Evolutionary conservation across 2,797 vertebrate genomes (phyloP).

Genomic region (Acanthiza pusilla): DNA sequence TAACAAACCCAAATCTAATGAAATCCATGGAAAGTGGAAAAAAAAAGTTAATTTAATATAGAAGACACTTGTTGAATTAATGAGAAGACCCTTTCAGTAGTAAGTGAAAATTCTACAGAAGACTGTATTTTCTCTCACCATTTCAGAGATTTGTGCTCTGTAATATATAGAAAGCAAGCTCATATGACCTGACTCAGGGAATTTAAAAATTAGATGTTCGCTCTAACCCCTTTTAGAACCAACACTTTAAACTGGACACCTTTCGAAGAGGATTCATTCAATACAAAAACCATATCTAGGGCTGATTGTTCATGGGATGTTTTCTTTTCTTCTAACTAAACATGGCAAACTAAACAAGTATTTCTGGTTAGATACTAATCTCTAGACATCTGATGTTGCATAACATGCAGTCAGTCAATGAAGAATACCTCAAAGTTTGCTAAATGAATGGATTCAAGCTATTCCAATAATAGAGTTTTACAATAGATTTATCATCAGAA

Average conservation of each 20-base stretch:
- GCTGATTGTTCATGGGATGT: background rate
- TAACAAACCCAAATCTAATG: background rate
- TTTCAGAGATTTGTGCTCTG: background rate
- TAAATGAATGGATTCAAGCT: background rate
- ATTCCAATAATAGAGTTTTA: background rate
- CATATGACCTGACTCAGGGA: accelerated
- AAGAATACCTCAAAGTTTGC: background rate
- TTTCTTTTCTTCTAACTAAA: background rate
- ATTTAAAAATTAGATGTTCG: background rate
- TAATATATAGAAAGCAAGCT: background rate
- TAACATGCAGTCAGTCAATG: background rate
- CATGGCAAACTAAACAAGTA: background rate
- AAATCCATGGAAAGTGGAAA: background rate
- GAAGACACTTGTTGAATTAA: background rate
- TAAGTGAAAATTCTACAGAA: background rate
- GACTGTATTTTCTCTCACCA: background rate
- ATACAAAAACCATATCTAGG: background rate
- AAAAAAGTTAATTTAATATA: background rate
- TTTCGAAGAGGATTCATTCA: background rate
- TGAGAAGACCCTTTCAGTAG: background rate
- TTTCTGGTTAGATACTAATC: background rate
- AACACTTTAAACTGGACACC: background rate
- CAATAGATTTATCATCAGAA: background rate
- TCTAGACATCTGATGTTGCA: background rate
- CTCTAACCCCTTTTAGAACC: background rate